A percentile compares a stretch with the other conserved stretches of the same genome.
Evolutionary conservation across 2,113 vertebrate species (phyloP).

Genomic region (Asarcornis scutulata): DNA sequence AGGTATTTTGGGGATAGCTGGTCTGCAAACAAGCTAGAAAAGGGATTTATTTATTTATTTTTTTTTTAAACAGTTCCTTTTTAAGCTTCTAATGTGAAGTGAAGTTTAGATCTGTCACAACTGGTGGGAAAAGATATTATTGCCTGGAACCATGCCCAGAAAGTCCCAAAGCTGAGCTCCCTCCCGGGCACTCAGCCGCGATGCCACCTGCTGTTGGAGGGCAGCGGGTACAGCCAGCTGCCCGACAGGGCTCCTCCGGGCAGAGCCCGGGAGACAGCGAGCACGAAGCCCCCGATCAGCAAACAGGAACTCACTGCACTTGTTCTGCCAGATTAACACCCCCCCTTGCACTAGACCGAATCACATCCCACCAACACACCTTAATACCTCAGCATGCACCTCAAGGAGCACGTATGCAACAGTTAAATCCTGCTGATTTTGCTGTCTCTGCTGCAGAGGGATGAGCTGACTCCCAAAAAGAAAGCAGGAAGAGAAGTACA

Average conservation of each 20-base stretch:
- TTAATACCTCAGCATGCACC: not conserved
- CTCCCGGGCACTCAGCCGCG: not conserved
- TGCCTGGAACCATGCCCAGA: constrained; percentile 23
- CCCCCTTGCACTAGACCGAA: not conserved
- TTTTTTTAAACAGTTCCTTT: not conserved
- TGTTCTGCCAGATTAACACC: not conserved
- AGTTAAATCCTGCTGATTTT: not conserved
- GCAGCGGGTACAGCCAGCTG: not conserved
- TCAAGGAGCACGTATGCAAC: rapidly evolving
- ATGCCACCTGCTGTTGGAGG: not conserved
- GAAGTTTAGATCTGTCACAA: constrained; percentile 42
- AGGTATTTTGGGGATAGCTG: too few relatives aligned
- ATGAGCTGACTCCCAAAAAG: too few relatives aligned
- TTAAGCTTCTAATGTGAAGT: not conserved
- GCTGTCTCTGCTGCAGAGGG: not conserved
- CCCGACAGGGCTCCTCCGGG: not conserved
- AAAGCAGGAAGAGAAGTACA: not conserved
- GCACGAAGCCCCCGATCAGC: not conserved
- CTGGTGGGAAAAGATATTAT: constrained; percentile 29
- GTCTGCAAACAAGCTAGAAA: not conserved
- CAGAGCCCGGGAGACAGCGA: not conserved
- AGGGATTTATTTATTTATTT: not conserved
- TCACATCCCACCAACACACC: not conserved
- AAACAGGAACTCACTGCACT: not conserved
- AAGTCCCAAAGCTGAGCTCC: not conserved